phyloP scores from a whole-genome alignment of 92 coral and sea anemone genomes.

The Desmophyllum pertusum region DNA sequence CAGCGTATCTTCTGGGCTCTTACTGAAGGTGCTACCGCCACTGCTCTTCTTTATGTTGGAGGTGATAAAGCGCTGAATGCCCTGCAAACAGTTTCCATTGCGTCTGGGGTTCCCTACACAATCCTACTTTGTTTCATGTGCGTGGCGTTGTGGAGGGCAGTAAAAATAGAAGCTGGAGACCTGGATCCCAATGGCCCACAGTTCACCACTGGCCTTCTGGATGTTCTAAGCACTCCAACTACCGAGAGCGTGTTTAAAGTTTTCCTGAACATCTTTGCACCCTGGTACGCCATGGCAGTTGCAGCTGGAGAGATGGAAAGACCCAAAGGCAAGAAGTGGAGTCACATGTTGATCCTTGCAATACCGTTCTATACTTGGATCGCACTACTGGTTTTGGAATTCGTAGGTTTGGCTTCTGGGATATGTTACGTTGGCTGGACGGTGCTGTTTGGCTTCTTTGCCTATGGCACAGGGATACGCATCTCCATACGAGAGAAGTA shows the following conservation, averaged over 20 bases:
- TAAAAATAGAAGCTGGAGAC: slow-evolving; percentile 84
- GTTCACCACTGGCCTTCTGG: slow-evolving; percentile 70
- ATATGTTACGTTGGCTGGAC: slow-evolving; percentile 87
- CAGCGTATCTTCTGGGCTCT: slow-evolving; percentile 96
- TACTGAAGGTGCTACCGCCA: slow-evolving; percentile 86
- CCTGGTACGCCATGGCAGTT: slow-evolving; percentile 74
- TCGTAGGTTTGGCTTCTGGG: slow-evolving; percentile 37
- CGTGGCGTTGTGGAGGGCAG: slow-evolving; percentile 81
- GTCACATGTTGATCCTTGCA: slow-evolving; percentile 66
- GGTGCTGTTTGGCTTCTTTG: slow-evolving; percentile 82
- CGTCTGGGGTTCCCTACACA: slow-evolving; percentile 82
- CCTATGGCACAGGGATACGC: slow-evolving; percentile 78
- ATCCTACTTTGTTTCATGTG: slow-evolving; percentile 82
- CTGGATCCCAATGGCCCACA: slow-evolving; percentile 73
- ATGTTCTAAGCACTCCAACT: slow-evolving; percentile 50
- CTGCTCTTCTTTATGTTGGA: slow-evolving; percentile 84
- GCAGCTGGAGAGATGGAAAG: slow-evolving; percentile 65
- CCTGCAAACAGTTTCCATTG: slow-evolving; percentile 79
- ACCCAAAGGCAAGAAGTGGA: slow-evolving; percentile 36
- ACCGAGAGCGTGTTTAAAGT: slow-evolving; percentile 30
- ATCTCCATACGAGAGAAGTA: slow-evolving; percentile 70
- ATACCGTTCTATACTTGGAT: slow-evolving; percentile 70
- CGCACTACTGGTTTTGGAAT: slow-evolving; percentile 37
- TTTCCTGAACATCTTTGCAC: slow-evolving; percentile 62
- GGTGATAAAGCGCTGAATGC: slow-evolving; percentile 76